A percentile compares a stretch with the other conserved stretches of the same genome.
Conservation (phyloP, 2,888 invertebrate species). For the Microlaimidae sp. region DNA sequence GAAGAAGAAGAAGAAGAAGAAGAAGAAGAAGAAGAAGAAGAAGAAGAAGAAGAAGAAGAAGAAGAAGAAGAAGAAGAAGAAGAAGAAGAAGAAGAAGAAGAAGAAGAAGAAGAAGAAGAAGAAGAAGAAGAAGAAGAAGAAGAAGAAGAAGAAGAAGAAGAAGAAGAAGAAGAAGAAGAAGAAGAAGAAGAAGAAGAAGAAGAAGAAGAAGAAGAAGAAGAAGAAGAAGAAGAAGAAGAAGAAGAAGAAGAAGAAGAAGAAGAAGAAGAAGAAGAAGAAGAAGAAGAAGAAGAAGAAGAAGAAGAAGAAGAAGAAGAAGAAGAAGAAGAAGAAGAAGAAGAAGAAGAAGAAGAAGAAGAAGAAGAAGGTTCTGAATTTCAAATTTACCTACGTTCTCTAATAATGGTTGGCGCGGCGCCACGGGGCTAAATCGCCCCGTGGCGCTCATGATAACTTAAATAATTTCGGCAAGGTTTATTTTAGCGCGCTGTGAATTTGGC, state of each 20-base stretch:
- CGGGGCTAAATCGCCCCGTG: too few relatives aligned
- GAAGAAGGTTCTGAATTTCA: too few relatives aligned
- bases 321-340: constrained; percentile 1
- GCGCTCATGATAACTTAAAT: too few relatives aligned
- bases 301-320: constrained; percentile 1
- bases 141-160: constrained; percentile 1
- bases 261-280: constrained; percentile 1
- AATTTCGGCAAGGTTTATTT: too few relatives aligned
- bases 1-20: too few relatives aligned
- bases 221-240: constrained; percentile 1
- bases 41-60: too few relatives aligned
- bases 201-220: constrained; percentile 1
- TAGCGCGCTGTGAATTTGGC: too few relatives aligned
- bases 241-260: constrained; percentile 1
- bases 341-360: constrained; percentile 1
- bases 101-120: constrained; percentile 1
- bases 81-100: constrained; percentile 1
- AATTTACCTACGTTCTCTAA: too few relatives aligned
- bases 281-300: constrained; percentile 1
- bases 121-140: constrained; percentile 1
- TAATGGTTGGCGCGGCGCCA: too few relatives aligned
- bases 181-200: constrained; percentile 1
- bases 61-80: constrained; percentile 1
- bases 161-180: neutral
- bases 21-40: too few relatives aligned